Conservation (phyloP, 2,888 invertebrate species). For the Scrobipalpa atriplicella region DNA sequence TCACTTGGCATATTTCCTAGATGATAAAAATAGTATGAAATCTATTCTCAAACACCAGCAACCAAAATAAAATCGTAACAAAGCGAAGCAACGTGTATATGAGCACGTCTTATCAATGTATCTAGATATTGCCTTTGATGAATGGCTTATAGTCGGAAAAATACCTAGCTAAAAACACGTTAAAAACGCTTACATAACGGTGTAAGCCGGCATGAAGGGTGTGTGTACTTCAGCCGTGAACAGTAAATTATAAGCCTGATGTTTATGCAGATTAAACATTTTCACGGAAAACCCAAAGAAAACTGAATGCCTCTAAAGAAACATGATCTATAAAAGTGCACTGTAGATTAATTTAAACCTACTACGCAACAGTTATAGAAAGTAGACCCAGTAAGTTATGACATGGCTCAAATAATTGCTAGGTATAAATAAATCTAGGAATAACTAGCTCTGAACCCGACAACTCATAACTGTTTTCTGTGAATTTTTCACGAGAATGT, state of each 20-base stretch:
- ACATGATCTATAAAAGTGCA: too few relatives aligned
- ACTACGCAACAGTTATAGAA: too few relatives aligned
- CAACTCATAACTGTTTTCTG: background rate
- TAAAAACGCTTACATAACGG: background rate
- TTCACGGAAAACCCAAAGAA: too few relatives aligned
- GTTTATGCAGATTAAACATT: too few relatives aligned
- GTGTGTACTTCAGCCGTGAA: too few relatives aligned
- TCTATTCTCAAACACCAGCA: slow-evolving; percentile 17
- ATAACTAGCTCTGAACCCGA: background rate
- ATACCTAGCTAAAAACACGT: background rate
- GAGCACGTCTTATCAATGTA: background rate
- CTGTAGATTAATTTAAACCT: too few relatives aligned
- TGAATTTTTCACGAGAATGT: background rate
- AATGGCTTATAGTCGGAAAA: background rate
- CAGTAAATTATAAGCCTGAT: too few relatives aligned
- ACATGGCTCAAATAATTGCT: too few relatives aligned
- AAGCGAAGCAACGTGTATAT: background rate
- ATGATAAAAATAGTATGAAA: slow-evolving; percentile 29
- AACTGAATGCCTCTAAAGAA: too few relatives aligned
- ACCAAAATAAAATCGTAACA: background rate
- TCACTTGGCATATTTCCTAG: slow-evolving; percentile 31
- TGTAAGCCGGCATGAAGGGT: background rate
- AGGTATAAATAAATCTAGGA: too few relatives aligned
- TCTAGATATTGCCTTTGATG: background rate
- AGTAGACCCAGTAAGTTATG: too few relatives aligned